Evolutionary conservation across 2,888 invertebrate species (phyloP), one percentile per base, ranked within the genome.

Genomic region (Morpho helenor): DNA sequence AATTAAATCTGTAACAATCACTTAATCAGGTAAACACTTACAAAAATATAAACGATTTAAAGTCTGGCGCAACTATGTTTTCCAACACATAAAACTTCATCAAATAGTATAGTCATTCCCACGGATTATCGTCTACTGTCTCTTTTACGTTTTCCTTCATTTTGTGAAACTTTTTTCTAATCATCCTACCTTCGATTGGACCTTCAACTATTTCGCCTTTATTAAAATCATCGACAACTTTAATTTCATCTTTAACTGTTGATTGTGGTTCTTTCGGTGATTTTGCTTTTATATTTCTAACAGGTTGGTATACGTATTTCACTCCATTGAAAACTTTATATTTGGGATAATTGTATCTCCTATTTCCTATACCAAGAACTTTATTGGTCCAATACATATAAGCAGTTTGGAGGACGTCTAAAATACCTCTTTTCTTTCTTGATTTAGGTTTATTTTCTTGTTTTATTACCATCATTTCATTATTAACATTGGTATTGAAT

Each of bases 71-170:
- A 41, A 87, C 84, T 52, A 89, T 74, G 48, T 80, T 86, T 3
- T 87, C 87, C 49, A 88, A 69, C 61, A 85, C 79, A 59, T 86
- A 86, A 7, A 89, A 81, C 65, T 88, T 87, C 79, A 87, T 75
- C 49, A 86, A 67, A 69, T 89, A 88, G 80, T 73, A 89, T 90
- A 90, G 89, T 90, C 89, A 90, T 86, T 87, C 76, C 89, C 88
- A 89, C 1, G 87, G 87, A 74, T 84, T 84, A 2, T 87, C 86
- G 2, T 88, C 88, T 2, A 89, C 57, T 0, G 82, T 83, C 41
- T 85, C 82, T 45, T 80, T 83, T 10, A 87, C 72, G 39, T 75
- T 73, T 31, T 85, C 76, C 52, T 83, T 85, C 66, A 87, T 77
- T 65, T 83, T 81, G 45, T 75, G 71, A 52, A 87, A 72, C 49